phyloP scores from a whole-genome alignment of 2,797 vertebrate species.

The Phalanger gymnotis region DNA sequence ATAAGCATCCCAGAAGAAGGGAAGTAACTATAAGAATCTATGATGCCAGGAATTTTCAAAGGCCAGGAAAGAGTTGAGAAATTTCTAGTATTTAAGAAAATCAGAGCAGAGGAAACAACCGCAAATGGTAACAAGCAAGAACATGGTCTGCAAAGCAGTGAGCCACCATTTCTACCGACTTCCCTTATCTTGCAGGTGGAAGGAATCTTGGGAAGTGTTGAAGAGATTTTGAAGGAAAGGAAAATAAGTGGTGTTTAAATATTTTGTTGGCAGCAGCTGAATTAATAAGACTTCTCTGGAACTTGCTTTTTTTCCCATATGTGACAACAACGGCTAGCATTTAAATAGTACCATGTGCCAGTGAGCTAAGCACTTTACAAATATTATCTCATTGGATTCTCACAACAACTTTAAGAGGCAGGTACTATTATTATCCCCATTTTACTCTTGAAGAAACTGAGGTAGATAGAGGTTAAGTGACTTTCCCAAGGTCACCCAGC shows the following conservation, averaged over 20 bases:
- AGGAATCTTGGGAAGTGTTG: constrained; percentile 45
- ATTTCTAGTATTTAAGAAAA: constrained; percentile 48
- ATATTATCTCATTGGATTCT: not conserved
- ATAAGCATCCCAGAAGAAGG: not conserved
- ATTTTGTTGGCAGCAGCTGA: not conserved
- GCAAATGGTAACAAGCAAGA: not conserved
- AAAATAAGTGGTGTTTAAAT: not conserved
- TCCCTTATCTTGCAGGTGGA: constrained; percentile 1
- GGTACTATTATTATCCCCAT: not conserved
- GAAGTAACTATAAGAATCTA: not conserved
- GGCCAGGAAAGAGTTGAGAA: not conserved
- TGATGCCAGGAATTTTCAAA: constrained; percentile 25
- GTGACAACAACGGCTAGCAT: not conserved
- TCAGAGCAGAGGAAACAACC: constrained; percentile 39
- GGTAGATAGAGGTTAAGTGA: not conserved
- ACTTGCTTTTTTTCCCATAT: not conserved
- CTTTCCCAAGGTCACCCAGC: not conserved
- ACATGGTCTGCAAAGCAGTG: constrained; percentile 25
- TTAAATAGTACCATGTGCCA: not conserved
- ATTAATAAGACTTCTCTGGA: not conserved
- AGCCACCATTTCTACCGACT: constrained; percentile 20
- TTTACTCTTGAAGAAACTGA: not conserved
- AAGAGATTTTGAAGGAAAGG: constrained; percentile 40
- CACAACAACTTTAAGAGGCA: not conserved
- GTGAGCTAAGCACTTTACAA: not conserved